Base-by-base conservation (phyloP, 2,888 invertebrate species). In the Temnothorax rugatulus region DNA sequence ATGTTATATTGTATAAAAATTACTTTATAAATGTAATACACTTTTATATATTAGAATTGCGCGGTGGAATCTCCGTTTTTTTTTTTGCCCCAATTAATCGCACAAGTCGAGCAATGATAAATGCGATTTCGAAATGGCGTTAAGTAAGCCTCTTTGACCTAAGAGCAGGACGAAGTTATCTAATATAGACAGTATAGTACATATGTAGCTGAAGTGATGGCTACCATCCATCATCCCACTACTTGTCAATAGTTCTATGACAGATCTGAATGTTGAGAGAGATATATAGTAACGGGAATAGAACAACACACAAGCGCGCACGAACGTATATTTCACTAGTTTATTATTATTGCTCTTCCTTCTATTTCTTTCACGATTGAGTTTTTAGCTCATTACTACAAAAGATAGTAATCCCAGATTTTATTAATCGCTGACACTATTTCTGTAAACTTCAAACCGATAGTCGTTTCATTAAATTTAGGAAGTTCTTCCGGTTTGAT, bases 171-270 rank as follows among this genome's bases (percentile, higher is more conserved):
- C 29, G 7, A 74, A 81, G 74, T 81, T 81, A 59, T 18, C 74
- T 59, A 74, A 73, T 73, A 21, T 38, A 47, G 75, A 47, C 34
- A 76, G 34, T 21, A 63, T 52, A 44, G 52, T 64, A 81, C 57
- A 44, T 25, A 47, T 11, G 34, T 73, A 50, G 38, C 57, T 18
- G 71, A 44, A 69, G 44, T n/a, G 38, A 79, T 59, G 75, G 59
- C 61, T 47, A 47, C 9, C 38, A 81, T 81, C 79, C 79, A 54
- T 79, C 79, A 74, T 81, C 34, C 21, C 25, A 21, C n/a, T 29
- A 79, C 54, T 79, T 73, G 75, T 74, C 79, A 57, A 81, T 73
- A 81, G 21, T 74, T 81, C n/a, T n/a, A 57, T 57, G 74, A 81
- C 47, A 81, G 74, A 59, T 73, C 59, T 44, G 44, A 74, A 74